Evolutionary conservation across 2,888 invertebrate genomes (phyloP), one percentile per base, ranked within the genome.

Genomic region (Scaptomyza parva): DNA sequence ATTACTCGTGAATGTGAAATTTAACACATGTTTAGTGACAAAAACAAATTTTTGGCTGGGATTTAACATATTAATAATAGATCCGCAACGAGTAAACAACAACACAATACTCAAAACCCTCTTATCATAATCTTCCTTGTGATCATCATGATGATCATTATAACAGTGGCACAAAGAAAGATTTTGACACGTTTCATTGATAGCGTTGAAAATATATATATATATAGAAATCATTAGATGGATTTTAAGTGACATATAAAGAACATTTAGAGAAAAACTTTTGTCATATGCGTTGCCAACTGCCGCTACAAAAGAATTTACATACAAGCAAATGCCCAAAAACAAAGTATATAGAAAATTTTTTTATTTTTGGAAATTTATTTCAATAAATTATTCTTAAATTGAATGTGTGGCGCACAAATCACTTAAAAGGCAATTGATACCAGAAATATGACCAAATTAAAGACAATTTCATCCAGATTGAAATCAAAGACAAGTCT

Each of bases 341-440:
- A 59, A 53, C 6, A 43, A 33, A 44, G 57, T 51, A 35, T 24
- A 33, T 7, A 12, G 30, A 35, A 14, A 2, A 28, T 2, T 26
- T 35, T 35, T 41, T 2, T 26, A 14, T 35, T 41, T 54, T 43
- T 33, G 12, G 0, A 37, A 52, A 51, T 67, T 39, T 24, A 70
- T 70, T 64, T 64, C 12, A 67, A 70, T 62, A 62, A 78, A 73
- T 78, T 59, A 70, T 43, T 26, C 39, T 24, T 26, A 43, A 81
- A 67, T 84, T 60, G 61, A 80, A 76, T 73, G 50, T 61, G 78
- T 63, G 66, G 41, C 48, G 71, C 58, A 53, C 82, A 64, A 76
- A 78, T 67, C 82, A 81, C 78, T 82, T 81, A 64, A 72, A 61
- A 44, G 69, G 53, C 66, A 74, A 69, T 74, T 77, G 74, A 69